Percentiles rank a stretch among this genome's conserved stretches.
Conservation (phyloP, 2,888 invertebrate species). For the Morpho deidamia region DNA sequence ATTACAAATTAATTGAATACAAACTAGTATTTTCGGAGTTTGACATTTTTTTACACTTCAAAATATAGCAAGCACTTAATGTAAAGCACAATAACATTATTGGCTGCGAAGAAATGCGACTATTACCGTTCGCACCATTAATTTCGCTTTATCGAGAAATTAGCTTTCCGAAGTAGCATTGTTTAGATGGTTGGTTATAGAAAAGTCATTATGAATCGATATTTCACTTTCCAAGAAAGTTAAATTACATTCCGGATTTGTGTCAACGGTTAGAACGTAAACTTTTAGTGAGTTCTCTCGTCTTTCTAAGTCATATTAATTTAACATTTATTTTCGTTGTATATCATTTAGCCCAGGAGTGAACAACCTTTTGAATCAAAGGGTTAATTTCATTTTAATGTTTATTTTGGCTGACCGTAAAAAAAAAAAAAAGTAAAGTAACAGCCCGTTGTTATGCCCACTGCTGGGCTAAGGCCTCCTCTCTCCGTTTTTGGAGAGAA, state of each 20-base stretch:
- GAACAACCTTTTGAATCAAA: too few species aligned
- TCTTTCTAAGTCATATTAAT: neutral
- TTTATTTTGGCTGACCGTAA: too few species aligned
- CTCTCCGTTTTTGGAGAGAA: too few species aligned
- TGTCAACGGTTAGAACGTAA: slow-evolving; percentile 6
- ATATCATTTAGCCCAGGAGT: too few species aligned
- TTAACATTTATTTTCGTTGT: neutral
- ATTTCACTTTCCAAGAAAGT: slow-evolving; percentile 30
- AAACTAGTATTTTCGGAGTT: too few species aligned
- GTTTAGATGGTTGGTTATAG: slow-evolving; percentile 27
- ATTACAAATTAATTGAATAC: too few species aligned
- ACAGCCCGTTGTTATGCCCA: too few species aligned
- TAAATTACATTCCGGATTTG: slow-evolving; percentile 20
- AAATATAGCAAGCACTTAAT: too few species aligned
- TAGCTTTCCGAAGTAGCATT: slow-evolving; percentile 25
- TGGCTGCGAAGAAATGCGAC: slow-evolving; percentile 34
- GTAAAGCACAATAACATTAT: slow-evolving; percentile 22
- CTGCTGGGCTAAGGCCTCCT: too few species aligned
- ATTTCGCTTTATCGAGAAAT: slow-evolving; percentile 25
- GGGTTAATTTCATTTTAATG: too few species aligned
- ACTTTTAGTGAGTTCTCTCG: slow-evolving; percentile 3
- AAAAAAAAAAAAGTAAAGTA: too few species aligned
- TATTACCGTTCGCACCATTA: slow-evolving; percentile 27
- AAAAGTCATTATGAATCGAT: slow-evolving; percentile 30
- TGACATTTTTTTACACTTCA: too few species aligned